Evolutionary conservation across 2,888 invertebrate species (phyloP), one percentile per base, ranked within the genome.

Genomic region (Noctua comes): DNA sequence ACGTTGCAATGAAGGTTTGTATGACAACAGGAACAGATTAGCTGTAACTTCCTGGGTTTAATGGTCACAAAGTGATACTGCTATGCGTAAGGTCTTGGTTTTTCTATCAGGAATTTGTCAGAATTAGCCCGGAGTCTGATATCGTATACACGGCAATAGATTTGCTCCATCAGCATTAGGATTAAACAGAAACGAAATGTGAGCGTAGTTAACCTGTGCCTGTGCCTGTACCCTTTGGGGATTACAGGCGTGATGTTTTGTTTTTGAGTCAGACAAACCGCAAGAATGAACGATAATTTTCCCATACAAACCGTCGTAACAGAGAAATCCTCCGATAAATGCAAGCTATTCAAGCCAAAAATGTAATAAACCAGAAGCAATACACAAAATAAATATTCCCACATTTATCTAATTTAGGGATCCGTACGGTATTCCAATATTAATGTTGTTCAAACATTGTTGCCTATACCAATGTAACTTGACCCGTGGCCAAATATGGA

Each of bases 311-410:
- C n/a, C 13, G 2, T 43, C 16, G 18, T 27, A 21, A 46, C 18
- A 69, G 2, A 73, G 48, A 64, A 24, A 46, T 40, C 11, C 18
- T 1, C 31, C 51, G 4, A 8, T 48, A 48, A 64, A 43, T 66
- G 48, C 36, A 70, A 73, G 21, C 54, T 48, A 36, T 69, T 48
- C 46, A 73, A 73, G 21, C 54, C 54, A 68, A 57, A 48, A 85
- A 85, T 48, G 68, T 85, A 85, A 85, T 85, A 84, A 82, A 69
- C 51, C n/a, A 75, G 36, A 65, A 66, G 71, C 68, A 85, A 81
- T 81, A 85, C 72, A 31, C 59, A 68, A 68, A 76, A 68, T 51
- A 82, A 79, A 84, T 65, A 82, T 27, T 27, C 27, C 24, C 40
- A 66, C 73, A 74, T 79, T 82, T 76, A 71, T 79, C 70, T 72